Evolutionary conservation across 2,113 vertebrate genomes (phyloP).

Genomic region (Gasterosteus aculeatus): DNA sequence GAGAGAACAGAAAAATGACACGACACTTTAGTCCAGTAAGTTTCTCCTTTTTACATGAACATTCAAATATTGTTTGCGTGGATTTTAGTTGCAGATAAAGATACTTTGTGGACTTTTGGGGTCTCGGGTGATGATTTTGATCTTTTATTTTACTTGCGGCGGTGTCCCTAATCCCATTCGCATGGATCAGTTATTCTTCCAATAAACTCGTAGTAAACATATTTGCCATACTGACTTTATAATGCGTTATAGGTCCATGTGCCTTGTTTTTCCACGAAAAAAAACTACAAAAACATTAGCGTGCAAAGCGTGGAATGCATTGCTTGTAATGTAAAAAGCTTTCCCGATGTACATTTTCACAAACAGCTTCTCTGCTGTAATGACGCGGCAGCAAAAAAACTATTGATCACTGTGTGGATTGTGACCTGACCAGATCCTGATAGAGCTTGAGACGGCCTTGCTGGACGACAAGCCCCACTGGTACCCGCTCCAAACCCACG

Average conservation of each 20-base stretch:
- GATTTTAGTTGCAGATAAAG: not conserved
- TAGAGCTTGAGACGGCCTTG: constrained; percentile 96
- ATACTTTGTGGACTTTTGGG: not conserved
- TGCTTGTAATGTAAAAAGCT: not conserved
- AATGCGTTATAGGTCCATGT: not conserved
- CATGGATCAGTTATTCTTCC: not conserved
- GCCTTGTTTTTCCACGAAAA: not conserved
- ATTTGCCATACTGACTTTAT: not conserved
- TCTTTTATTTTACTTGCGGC: not conserved
- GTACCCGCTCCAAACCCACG: constrained; percentile 98
- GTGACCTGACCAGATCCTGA: constrained; percentile 86
- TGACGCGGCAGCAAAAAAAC: not conserved
- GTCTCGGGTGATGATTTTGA: not conserved
- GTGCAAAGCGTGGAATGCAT: not conserved
- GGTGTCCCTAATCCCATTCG: too few species aligned
- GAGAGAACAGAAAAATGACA: not conserved
- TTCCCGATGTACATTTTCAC: not conserved
- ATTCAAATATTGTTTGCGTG: not conserved
- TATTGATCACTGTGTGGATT: not conserved
- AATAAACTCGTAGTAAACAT: not conserved
- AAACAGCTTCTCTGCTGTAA: not conserved
- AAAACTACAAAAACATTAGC: not conserved
- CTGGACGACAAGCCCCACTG: constrained; percentile 98
- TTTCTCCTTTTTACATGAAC: not conserved
- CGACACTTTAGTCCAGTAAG: not conserved